Percentiles rank a stretch among this genome's conserved stretches.
phyloP scores from a whole-genome alignment of 2,113 vertebrate genomes.

The Speoplatyrhinus poulsoni region DNA sequence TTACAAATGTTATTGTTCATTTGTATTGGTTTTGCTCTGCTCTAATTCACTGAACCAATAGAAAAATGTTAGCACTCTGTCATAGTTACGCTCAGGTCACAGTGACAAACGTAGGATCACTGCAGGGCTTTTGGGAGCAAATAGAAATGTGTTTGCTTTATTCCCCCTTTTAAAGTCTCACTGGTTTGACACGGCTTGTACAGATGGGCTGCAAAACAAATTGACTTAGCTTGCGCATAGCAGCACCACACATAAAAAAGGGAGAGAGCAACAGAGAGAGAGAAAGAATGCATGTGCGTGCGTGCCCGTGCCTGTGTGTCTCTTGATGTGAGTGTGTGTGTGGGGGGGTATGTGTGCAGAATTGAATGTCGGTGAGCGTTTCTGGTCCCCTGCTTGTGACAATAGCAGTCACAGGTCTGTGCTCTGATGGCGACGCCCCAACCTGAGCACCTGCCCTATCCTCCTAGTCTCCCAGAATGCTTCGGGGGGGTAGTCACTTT shows the following conservation, averaged over 20 bases:
- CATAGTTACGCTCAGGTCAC: constrained; percentile 22
- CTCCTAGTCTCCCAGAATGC: constrained; percentile 41
- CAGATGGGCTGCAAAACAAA: constrained; percentile 55
- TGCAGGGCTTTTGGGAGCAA: constrained; percentile 30
- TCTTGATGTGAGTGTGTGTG: neutral
- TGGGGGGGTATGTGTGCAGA: neutral
- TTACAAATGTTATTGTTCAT: constrained; percentile 28
- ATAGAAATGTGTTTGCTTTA: constrained; percentile 50
- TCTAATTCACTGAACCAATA: constrained; percentile 46
- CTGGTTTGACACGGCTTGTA: constrained; percentile 51
- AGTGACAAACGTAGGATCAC: constrained; percentile 26
- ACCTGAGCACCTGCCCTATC: constrained; percentile 43
- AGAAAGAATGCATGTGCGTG: neutral
- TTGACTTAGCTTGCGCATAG: constrained; percentile 49
- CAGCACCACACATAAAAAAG: constrained; percentile 26
- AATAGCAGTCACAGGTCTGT: constrained; percentile 51
- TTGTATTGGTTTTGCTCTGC: constrained; percentile 40
- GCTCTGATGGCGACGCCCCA: constrained; percentile 51
- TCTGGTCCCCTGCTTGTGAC: constrained; percentile 43
- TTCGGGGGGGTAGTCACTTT: neutral
- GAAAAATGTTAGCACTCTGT: constrained; percentile 15
- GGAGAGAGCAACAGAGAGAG: constrained; percentile 1
- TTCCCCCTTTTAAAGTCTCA: constrained; percentile 59
- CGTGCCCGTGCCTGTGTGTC: neutral
- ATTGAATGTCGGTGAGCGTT: constrained; percentile 40